phyloP scores from a whole-genome alignment of 1,140 invertebrate genomes.

The Babylonia areolata region DNA sequence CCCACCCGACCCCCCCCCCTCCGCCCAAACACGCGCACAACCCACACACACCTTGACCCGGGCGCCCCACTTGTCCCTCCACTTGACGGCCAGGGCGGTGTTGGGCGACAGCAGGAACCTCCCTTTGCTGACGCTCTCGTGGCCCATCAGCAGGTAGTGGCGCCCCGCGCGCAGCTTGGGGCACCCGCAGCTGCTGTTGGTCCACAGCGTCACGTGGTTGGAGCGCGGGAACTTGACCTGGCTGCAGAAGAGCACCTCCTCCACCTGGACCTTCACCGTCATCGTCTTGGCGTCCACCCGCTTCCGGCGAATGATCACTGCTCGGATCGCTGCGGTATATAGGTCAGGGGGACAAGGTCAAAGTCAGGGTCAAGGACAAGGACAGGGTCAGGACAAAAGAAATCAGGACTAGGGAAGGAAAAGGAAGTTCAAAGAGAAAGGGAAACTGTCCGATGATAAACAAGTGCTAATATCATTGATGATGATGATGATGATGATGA shows the following conservation, averaged over 20 bases:
- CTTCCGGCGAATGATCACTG: conserved; percentile 44
- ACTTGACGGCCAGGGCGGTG: conserved; percentile 46
- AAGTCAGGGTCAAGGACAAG: too few species aligned
- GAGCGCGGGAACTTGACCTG: conserved; percentile 48
- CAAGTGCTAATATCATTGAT: too few species aligned
- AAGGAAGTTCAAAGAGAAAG: too few species aligned
- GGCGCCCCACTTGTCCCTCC: conserved; percentile 52
- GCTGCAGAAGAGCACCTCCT: conserved; percentile 51
- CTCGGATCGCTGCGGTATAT: conserved; percentile 50
- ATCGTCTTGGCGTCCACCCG: conserved; percentile 47
- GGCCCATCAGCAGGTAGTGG: conserved; percentile 55
- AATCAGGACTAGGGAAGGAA: too few species aligned
- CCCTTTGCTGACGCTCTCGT: conserved; percentile 47
- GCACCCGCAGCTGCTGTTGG: conserved; percentile 61
- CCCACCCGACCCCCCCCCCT: too few species aligned
- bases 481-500: too few species aligned
- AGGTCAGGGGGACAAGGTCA: too few species aligned
- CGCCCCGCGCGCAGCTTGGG: conserved; percentile 47
- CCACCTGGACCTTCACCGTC: conserved; percentile 50
- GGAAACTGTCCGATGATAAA: too few species aligned
- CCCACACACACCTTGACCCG: conserved; percentile 50
- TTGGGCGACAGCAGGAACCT: conserved; percentile 53
- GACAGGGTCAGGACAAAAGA: too few species aligned
- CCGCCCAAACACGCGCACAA: too few species aligned
- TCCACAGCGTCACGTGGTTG: conserved; percentile 57